Base-by-base conservation (phyloP, 1,140 invertebrate genomes). In the Gryon sp. region DNA sequence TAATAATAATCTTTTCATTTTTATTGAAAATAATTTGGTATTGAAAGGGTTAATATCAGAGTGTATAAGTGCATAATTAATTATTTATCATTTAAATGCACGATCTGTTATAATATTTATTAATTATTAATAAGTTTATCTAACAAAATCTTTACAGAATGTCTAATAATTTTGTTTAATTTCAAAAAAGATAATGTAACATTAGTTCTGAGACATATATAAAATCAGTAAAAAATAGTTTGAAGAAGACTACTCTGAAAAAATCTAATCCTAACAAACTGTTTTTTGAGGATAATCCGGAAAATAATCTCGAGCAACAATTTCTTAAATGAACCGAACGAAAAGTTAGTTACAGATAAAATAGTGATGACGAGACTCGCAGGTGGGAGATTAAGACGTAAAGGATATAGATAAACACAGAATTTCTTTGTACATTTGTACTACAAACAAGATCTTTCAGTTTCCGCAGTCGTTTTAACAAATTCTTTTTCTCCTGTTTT, bases 311-410 rank as follows among this genome's bases (percentile, higher is more conserved):
- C 2, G 26, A n/a, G 2, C 26, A 7, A 7, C 26, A 28, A 28
- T 28, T 2, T 28, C 26, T 28, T 28, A 28, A 28, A 24, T 24
- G 22, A 8, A 4, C 22, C 22, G 4, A 8, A 24, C 22, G 22
- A 24, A 8, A 24, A 28, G 26, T 28, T 28, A 7, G n/a, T n/a
- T 28, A 28, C 26, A 28, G 26, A n/a, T 28, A 28, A 28, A 28
- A 28, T 28, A 28, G 26, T 28, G 26, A 28, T 28, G 26, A 28
- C 8, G n/a, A 5, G n/a, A 11, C 40, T 20, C 16, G 40, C 40
- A 41, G 40, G 18, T 41, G 40, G 40, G 22, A 41, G 40, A 28
- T 28, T 28, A 28, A 28, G 26, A 28, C n/a, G 26, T 28, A 28
- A 41, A 41, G 16, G 19, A 41, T 22, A 20, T 11, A 41, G 40